A percentile compares a stretch with the other conserved stretches of the same genome.
phyloP scores from a whole-genome alignment of 2,113 vertebrate genomes.

The Taxidea taxus region DNA sequence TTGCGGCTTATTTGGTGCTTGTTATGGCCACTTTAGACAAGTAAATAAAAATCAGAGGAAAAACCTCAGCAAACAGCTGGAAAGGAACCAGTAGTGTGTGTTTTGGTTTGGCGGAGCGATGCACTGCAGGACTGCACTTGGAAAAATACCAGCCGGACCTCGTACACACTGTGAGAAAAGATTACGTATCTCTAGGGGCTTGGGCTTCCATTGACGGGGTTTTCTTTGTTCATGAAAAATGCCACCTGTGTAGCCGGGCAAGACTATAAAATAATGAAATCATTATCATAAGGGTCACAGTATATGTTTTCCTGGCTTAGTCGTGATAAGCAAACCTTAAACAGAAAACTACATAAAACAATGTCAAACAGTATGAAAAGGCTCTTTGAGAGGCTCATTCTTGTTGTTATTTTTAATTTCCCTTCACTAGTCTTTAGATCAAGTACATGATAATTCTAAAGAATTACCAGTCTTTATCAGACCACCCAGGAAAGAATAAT shows the following conservation, averaged over 20 bases:
- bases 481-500: constrained; percentile 28
- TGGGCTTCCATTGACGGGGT: constrained; percentile 75
- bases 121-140: constrained; percentile 54
- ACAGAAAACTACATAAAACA: constrained; percentile 76
- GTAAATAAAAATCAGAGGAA: constrained; percentile 83
- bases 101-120: constrained; percentile 77
- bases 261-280: constrained; percentile 79
- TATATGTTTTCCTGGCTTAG: constrained; percentile 76
- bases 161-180: constrained; percentile 73
- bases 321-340: constrained; percentile 76
- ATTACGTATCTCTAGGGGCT: constrained; percentile 73
- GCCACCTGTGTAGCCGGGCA: constrained; percentile 60
- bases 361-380: constrained; percentile 57
- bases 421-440: constrained; percentile 70
- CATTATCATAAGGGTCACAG: constrained; percentile 77
- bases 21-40: constrained; percentile 76
- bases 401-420: constrained; percentile 75
- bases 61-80: constrained; percentile 74
- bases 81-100: constrained; percentile 78
- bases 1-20: constrained; percentile 74
- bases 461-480: constrained; percentile 71
- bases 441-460: constrained; percentile 75
- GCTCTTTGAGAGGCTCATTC: constrained; percentile 32
- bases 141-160: constrained; percentile 72
- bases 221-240: constrained; percentile 54